Percentiles rank a stretch among this genome's conserved stretches.
Evolutionary conservation across 37 sponge, comb jelly and placozoan genomes (phyloP).

Genomic region (Agelas oroides): DNA sequence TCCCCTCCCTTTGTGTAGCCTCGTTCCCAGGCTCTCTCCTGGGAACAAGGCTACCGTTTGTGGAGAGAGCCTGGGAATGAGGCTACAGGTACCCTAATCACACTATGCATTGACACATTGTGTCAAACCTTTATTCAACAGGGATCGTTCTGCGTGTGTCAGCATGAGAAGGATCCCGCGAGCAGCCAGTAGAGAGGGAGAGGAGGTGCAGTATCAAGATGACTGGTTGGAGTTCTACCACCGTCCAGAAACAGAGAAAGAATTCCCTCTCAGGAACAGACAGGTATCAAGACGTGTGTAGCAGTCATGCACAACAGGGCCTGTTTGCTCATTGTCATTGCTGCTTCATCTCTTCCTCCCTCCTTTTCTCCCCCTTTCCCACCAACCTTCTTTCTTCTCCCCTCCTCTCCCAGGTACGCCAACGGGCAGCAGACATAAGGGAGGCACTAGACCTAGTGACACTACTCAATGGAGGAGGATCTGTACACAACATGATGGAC

Average conservation of each 20-base stretch:
- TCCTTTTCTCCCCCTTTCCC: background rate
- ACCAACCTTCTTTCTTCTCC: background rate
- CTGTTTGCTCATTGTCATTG: too few species aligned
- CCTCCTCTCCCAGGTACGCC: conserved; percentile 3
- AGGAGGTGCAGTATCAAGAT: conserved; percentile 15
- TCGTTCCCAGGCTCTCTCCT: too few species aligned
- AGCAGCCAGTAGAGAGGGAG: background rate
- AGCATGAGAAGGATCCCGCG: conserved; percentile 35
- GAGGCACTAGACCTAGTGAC: conserved; percentile 43
- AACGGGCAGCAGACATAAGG: conserved; percentile 28
- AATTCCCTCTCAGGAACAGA: conserved; percentile 37
- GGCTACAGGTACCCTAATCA: too few species aligned
- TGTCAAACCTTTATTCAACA: background rate
- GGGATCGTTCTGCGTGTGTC: conserved; percentile 62
- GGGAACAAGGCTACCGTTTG: too few species aligned
- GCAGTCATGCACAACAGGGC: too few species aligned
- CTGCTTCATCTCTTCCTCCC: background rate
- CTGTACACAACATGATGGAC: conserved; percentile 38
- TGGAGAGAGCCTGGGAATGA: too few species aligned
- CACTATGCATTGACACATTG: too few species aligned
- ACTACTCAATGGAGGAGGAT: conserved; percentile 39
- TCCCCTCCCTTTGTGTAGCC: too few species aligned
- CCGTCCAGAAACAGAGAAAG: conserved; percentile 9
- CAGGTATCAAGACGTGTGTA: conserved; percentile 36
- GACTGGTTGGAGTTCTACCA: conserved; percentile 50